phyloP scores from a whole-genome alignment of 2,888 invertebrate genomes.

The Troglohyphantes excavatus region DNA sequence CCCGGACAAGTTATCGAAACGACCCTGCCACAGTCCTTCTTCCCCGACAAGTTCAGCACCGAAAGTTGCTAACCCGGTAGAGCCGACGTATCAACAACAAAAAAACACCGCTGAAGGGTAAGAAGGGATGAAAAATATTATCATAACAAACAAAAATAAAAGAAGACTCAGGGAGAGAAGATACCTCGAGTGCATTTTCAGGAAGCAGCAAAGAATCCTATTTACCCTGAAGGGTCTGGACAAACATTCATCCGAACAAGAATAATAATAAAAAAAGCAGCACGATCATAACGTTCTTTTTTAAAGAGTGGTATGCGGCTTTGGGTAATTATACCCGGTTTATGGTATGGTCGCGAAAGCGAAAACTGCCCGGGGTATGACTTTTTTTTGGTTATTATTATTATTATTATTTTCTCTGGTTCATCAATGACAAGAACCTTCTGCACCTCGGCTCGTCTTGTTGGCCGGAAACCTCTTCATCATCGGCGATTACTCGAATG shows the following conservation, averaged over 20 bases:
- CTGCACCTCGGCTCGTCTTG: not conserved
- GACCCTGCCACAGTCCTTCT: constrained; percentile 71
- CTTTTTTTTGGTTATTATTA: constrained; percentile 7
- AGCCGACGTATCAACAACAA: constrained; percentile 61
- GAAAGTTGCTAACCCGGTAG: constrained; percentile 77
- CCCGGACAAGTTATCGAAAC: constrained; percentile 69
- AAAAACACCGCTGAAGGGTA: constrained; percentile 10
- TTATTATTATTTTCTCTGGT: not conserved
- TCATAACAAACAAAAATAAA: constrained; percentile 52
- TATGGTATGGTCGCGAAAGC: constrained; percentile 65
- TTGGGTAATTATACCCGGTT: constrained; percentile 60
- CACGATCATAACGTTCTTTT: not conserved
- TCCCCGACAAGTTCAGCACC: constrained; percentile 64
- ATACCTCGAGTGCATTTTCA: constrained; percentile 55
- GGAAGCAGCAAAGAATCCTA: constrained; percentile 66
- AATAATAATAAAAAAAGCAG: constrained; percentile 26
- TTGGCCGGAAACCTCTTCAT: not conserved
- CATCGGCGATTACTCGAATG: constrained; percentile 19
- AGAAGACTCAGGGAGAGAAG: not conserved
- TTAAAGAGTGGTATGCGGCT: constrained; percentile 33
- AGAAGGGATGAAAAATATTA: constrained; percentile 50
- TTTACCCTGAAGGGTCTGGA: constrained; percentile 53
- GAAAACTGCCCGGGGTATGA: constrained; percentile 45
- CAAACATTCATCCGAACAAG: constrained; percentile 39
- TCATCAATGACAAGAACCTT: not conserved